phyloP scores from a whole-genome alignment of 2,888 invertebrate genomes.

The Harpalus rubripes region DNA sequence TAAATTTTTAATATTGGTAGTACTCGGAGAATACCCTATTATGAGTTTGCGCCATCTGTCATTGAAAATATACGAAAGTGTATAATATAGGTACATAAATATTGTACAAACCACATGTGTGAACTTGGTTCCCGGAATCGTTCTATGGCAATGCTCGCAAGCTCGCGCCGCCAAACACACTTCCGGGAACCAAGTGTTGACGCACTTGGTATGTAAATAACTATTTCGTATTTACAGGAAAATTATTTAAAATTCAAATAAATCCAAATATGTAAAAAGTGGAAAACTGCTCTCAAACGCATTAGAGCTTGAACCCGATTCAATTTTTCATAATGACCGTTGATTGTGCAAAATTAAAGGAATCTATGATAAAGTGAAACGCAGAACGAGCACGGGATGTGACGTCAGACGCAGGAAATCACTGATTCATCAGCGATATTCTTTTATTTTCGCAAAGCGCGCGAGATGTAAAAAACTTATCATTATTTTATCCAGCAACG shows the following conservation, averaged over 20 bases:
- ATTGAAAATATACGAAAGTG: too few relatives aligned
- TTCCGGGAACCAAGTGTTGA: too few relatives aligned
- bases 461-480: neutral
- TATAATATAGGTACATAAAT: too few relatives aligned
- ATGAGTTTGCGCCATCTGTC: too few relatives aligned
- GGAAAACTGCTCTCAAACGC: neutral
- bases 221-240: neutral
- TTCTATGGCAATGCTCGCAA: too few relatives aligned
- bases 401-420: conserved; percentile 2
- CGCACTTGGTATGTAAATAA: too few relatives aligned
- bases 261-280: neutral
- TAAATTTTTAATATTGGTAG: too few relatives aligned
- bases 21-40: too few relatives aligned
- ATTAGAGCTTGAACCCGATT: conserved; percentile 1
- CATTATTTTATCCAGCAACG: neutral
- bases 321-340: conserved; percentile 38
- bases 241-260: neutral
- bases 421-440: conserved; percentile 32
- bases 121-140: too few relatives aligned
- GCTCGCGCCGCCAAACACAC: too few relatives aligned
- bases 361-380: conserved; percentile 33
- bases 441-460: conserved; percentile 15
- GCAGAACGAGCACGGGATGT: neutral
- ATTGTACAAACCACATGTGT: too few relatives aligned
- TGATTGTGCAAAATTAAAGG: conserved; percentile 43